These are phyloP conservation scores for Argopecten irradians DNA, from an alignment of 1,140 invertebrate species.

Conservation along the genomic window DNA sequence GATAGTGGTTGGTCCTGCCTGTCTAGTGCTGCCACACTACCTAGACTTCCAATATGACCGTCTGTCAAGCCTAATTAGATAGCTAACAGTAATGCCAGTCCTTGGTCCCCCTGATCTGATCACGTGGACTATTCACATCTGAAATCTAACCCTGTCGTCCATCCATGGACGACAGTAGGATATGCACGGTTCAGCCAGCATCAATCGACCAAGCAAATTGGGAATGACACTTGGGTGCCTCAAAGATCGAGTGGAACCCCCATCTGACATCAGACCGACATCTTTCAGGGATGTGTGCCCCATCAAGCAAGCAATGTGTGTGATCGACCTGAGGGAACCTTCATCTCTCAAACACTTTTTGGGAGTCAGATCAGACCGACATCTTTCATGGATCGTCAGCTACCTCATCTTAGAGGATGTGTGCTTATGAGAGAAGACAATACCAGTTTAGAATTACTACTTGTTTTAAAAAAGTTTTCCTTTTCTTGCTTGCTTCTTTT, in stretches of 20 bases:
- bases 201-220: conserved; percentile 16
- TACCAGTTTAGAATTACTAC: conserved; percentile 23
- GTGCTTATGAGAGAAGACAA: conserved; percentile 21
- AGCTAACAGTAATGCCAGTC: conserved; percentile 20
- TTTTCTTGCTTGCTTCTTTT: background rate
- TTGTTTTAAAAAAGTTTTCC: background rate
- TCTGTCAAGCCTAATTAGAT: background rate
- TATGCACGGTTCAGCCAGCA: conserved; percentile 7
- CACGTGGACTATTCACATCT: background rate
- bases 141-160: conserved; percentile 4
- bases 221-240: conserved; percentile 13
- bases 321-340: conserved; percentile 14
- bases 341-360: conserved; percentile 18
- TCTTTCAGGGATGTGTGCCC: conserved; percentile 20
- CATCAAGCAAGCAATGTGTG: conserved; percentile 19
- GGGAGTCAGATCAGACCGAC: conserved; percentile 6
- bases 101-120: conserved; percentile 6
- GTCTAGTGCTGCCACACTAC: conserved; percentile 19
- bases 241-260: background rate
- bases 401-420: conserved; percentile 21
- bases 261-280: conserved; percentile 20
- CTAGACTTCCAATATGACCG: background rate
- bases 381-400: conserved; percentile 14
- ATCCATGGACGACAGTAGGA: background rate
- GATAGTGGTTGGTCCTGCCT: background rate